Percentiles rank a stretch among this genome's conserved stretches.
Conservation (phyloP, 2,113 vertebrate species). For the Cinclus cinclus region DNA sequence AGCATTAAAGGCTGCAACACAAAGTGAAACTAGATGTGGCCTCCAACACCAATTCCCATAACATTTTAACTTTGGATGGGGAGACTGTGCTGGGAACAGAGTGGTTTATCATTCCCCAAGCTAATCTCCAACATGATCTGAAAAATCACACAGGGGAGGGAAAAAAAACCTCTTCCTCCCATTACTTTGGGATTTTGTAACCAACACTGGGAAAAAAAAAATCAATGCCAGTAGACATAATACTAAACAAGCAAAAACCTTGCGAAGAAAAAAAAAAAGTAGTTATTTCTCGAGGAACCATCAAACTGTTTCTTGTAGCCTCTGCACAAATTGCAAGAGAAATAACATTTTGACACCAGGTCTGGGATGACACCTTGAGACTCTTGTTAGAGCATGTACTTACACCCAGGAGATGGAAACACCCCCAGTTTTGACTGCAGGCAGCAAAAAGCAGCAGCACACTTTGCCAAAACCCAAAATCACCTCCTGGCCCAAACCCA, state of each 20-base stretch:
- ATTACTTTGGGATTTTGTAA: background rate
- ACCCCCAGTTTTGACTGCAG: fast-evolving
- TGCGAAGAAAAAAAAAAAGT: fast-evolving
- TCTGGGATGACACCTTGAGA: background rate
- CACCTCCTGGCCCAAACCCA: background rate
- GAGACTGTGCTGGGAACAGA: background rate
- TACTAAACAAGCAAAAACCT: background rate
- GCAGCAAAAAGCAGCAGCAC: background rate
- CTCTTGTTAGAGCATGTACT: fast-evolving
- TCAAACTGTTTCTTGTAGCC: background rate
- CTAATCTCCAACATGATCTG: background rate
- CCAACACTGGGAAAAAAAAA: background rate
- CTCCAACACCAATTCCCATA: background rate
- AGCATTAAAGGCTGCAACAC: background rate
- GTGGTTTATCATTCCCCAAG: fast-evolving
- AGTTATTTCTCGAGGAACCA: background rate
- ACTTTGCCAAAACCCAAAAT: background rate
- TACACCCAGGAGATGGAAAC: background rate
- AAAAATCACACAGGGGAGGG: background rate
- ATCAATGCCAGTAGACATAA: background rate
- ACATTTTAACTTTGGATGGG: background rate
- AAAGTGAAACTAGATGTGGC: background rate
- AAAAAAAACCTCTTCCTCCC: background rate
- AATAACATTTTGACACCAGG: background rate
- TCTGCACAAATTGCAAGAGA: background rate